Evolutionary conservation across 2,113 vertebrate genomes (phyloP).

Genomic region (Crotophaga sulcirostris): DNA sequence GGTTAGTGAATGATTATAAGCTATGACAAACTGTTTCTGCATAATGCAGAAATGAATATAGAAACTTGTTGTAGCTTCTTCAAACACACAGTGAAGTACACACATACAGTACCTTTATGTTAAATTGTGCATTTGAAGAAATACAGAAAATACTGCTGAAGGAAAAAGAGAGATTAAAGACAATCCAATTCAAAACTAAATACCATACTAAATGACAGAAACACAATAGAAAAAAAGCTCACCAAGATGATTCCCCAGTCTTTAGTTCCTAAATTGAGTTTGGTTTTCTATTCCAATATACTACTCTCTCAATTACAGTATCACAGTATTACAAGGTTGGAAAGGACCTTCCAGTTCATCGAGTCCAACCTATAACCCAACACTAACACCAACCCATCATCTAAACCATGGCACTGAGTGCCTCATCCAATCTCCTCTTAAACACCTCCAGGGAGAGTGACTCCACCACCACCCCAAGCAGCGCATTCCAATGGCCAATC

Average conservation of each 20-base stretch:
- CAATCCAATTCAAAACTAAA: neutral
- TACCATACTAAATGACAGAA: neutral
- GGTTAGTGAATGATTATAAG: neutral
- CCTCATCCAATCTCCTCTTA: too few species aligned
- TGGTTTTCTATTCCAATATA: neutral
- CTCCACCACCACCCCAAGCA: too few species aligned
- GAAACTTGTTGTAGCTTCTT: neutral
- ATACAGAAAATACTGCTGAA: neutral
- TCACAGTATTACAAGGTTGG: too few species aligned
- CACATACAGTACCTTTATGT: neutral
- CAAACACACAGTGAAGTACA: neutral
- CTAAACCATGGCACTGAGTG: too few species aligned
- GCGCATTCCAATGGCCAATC: too few species aligned
- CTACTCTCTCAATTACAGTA: neutral
- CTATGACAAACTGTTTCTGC: neutral
- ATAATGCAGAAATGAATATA: neutral
- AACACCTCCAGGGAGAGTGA: too few species aligned
- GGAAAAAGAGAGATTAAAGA: neutral
- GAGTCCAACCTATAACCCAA: too few species aligned
- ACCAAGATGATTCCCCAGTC: neutral
- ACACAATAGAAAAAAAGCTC: neutral
- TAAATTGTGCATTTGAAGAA: neutral
- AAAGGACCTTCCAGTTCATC: too few species aligned
- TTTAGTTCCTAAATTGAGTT: neutral
- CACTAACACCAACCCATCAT: too few species aligned